Base-by-base conservation (phyloP, 1,140 invertebrate genomes). In the Coelopa frigida region DNA sequence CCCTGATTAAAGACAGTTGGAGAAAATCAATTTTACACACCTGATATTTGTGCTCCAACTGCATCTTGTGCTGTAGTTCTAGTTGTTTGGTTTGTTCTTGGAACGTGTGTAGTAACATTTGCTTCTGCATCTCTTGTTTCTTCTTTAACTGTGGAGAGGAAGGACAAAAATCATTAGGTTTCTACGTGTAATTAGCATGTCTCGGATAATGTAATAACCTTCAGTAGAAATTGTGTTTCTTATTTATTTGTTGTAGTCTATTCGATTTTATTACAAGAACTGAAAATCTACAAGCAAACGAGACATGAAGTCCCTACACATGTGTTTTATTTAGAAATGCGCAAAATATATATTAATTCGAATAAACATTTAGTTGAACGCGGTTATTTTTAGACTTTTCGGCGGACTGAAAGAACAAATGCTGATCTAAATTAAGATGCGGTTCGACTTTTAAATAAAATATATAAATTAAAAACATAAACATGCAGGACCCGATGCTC, bases 71-170 rank as follows among this genome's bases (percentile, higher is more conserved):
- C 59, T 91, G 79, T 58, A 89, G 80, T 39, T 86, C 85, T 56
- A 94, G 75, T 68, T 92, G 86, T 63, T 90, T 84, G 55, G 88
- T 83, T 62, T 92, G 87, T 48, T 85, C 84, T 58, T 93, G 85
- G 71, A 87, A 94, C 61, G 90, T 84, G 61, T 91, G 86, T 39
- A 88, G 74, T 39, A 94, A 77, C 51, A 91, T 81, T 70, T 92
- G 87, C 58, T 93, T 88, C 62, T 94, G 88, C 56, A 93, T 72
- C 60, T 92, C 86, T 69, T 93, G 89, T 54, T 90, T 85, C 71
- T 93, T 88, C 75, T 93, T 90, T 64, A 93, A 72, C 80, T 87
- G 78, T 54, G 84, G 81, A 43, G 57, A 70, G 58, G 46, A 52
- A 54, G 23, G 38, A 50, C 31, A 46, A 41, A 36, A n/a, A 38